Evolutionary conservation across 2,797 vertebrate species (phyloP).

Genomic region (Thaleichthys pacificus): DNA sequence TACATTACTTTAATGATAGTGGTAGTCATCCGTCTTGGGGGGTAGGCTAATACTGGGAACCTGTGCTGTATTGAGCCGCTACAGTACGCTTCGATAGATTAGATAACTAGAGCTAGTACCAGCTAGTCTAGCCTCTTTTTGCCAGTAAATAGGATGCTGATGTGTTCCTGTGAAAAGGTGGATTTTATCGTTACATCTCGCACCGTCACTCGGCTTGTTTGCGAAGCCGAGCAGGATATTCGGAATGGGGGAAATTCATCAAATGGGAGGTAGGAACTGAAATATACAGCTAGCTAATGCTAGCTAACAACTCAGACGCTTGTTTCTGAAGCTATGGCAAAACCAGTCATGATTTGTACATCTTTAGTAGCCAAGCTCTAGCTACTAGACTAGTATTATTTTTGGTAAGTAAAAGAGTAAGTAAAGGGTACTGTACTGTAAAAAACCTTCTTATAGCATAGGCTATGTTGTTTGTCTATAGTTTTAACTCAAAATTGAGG

Average conservation of each 20-base stretch:
- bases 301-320: background rate
- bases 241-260: conserved; percentile 75
- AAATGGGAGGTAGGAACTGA: conserved; percentile 76
- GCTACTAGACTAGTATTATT: too few relatives aligned
- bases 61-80: conserved; percentile 16
- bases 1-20: conserved; percentile 15
- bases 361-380: too few relatives aligned
- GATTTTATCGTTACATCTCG: conserved; percentile 74
- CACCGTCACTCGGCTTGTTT: conserved; percentile 72
- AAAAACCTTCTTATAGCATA: too few relatives aligned
- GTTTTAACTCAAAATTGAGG: too few relatives aligned
- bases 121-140: conserved; percentile 26
- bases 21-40: conserved; percentile 30
- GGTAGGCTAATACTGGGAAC: conserved; percentile 26
- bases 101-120: conserved; percentile 3
- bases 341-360: too few relatives aligned
- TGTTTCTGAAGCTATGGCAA: background rate
- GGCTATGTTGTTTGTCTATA: too few relatives aligned
- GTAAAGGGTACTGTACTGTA: too few relatives aligned
- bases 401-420: too few relatives aligned
- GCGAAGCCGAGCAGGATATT: conserved; percentile 74
- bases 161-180: conserved; percentile 80
- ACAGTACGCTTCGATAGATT: conserved; percentile 11
- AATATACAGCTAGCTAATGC: background rate
- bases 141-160: conserved; percentile 65